Evolutionary conservation across 2,113 vertebrate species (phyloP).

Genomic region (Cepphus grylle): DNA sequence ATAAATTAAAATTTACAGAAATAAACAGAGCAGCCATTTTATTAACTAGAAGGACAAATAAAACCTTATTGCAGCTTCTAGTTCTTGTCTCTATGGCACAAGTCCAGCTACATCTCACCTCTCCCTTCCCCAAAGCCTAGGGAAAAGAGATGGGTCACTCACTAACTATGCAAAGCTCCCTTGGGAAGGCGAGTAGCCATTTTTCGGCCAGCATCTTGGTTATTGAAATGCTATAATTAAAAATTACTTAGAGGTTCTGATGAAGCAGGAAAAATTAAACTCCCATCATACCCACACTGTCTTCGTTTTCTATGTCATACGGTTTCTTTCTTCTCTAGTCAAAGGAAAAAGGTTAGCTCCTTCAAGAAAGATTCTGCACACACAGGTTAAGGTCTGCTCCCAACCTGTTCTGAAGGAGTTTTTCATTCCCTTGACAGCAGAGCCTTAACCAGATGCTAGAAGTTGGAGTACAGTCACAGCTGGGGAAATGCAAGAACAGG

Average conservation of each 20-base stretch:
- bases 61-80: background rate
- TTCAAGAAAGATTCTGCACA: background rate
- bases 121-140: background rate
- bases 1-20: background rate
- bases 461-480: background rate
- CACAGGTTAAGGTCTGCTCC: background rate
- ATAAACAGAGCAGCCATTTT: constrained; percentile 1
- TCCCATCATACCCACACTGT: background rate
- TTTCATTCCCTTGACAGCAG: background rate
- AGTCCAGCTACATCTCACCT: background rate
- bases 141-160: background rate
- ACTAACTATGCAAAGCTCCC: background rate
- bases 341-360: background rate
- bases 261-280: background rate
- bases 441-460: background rate
- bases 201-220: background rate
- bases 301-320: background rate
- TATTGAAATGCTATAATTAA: background rate
- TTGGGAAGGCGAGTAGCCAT: background rate
- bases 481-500: background rate
- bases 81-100: background rate
- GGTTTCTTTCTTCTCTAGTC: background rate
- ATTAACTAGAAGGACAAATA: background rate
- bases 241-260: background rate
- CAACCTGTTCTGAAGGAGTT: background rate